Base-by-base conservation (phyloP, 2,888 invertebrate species). In the Neria commutata region DNA sequence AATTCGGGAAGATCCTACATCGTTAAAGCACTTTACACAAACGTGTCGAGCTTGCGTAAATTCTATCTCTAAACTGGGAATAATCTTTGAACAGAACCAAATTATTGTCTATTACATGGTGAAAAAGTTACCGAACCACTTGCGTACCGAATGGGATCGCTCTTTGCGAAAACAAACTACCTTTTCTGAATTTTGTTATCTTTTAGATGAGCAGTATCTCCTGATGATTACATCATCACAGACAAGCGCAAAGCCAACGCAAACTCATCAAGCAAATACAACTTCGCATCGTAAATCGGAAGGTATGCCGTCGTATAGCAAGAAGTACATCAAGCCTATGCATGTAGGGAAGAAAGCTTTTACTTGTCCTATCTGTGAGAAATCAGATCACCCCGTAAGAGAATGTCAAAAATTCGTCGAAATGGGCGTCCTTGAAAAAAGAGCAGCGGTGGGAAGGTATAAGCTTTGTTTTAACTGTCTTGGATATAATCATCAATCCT, bases 21-120 rank as follows among this genome's bases (percentile, higher is more conserved):
- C 56, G 19, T 42, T 56, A 21, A 51, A 49, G 48, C 60, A 46
- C 16, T 60, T 60, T 23, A 52, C 60, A 17, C 48, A 60, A 52
- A 60, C 55, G 24, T 56, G 56, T 47, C 47, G 60, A 6, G 21
- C 59, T 10, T 55, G 54, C 26, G 50, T 54, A 1, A 53, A 42
- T 23, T 54, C 48, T 6, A 50, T 59, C 14, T 8, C 16, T 17
- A 56, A 56, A 21, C 23, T 56, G 16, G 56, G 56, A 3, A 42
- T 49, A 0, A n/a, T 55, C 8, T n/a, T n/a, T n/a, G 33, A 23
- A 24, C 51, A 60, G 26, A 55, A 46, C 34, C 55, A 59, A 47
- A 49, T 58, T 21, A 49, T 58, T n/a, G 46, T 40, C 3, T 49
- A 49, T 19, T 58, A 49, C 25, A 48, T 47, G 37, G 10, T 37